Percentiles rank a stretch among this genome's conserved stretches.
Conservation (phyloP, 2,888 invertebrate species). For the Pandemis heparana region DNA sequence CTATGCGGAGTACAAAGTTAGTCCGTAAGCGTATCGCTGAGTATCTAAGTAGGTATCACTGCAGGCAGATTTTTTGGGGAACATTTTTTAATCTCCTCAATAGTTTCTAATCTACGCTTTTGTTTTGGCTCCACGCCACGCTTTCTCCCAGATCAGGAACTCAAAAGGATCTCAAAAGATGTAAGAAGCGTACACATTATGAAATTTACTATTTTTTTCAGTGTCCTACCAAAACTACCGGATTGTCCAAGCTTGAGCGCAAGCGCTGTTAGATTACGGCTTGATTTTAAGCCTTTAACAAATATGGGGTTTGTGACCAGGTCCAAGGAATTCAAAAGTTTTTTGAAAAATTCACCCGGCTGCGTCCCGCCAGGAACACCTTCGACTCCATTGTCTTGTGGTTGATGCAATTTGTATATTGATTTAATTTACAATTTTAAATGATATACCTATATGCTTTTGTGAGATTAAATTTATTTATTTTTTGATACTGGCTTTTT, state of each 20-base stretch:
- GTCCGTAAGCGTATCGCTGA: too few relatives aligned
- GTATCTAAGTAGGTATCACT: too few relatives aligned
- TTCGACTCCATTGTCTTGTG: constrained; percentile 42
- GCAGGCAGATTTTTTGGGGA: too few relatives aligned
- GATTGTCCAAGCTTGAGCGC: constrained; percentile 31
- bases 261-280: constrained; percentile 33
- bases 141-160: background rate
- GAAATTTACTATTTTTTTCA: constrained; percentile 6
- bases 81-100: too few relatives aligned
- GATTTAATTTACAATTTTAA: constrained; percentile 43
- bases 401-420: constrained; percentile 47
- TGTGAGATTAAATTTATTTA: constrained; percentile 24
- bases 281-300: constrained; percentile 45
- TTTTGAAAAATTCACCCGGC: constrained; percentile 56
- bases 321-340: constrained; percentile 70
- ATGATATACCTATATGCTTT: constrained; percentile 6
- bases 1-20: too few relatives aligned
- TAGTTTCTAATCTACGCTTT: too few relatives aligned
- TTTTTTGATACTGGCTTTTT: constrained; percentile 5
- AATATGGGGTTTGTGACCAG: constrained; percentile 66
- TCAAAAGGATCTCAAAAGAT: background rate
- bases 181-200: background rate
- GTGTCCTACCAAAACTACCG: constrained; percentile 12
- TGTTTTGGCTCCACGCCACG: background rate
- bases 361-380: constrained; percentile 45